phyloP scores from a whole-genome alignment of 1,140 invertebrate genomes.

The Aricia agestis region DNA sequence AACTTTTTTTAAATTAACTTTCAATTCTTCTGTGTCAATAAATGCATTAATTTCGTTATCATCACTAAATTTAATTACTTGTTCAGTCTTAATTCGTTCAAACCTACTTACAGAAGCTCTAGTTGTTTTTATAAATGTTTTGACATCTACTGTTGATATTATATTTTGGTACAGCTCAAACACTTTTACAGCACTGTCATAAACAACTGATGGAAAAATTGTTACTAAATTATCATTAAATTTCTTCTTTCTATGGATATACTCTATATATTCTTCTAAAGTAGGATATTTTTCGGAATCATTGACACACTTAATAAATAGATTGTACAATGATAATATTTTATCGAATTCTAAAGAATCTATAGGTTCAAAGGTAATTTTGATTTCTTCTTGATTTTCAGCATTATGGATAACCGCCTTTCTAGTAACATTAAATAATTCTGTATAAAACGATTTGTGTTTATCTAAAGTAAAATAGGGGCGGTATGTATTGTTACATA shows the following conservation, averaged over 20 bases:
- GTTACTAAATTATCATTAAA: constrained; percentile 26
- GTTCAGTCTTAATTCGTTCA: constrained; percentile 31
- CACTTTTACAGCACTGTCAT: constrained; percentile 13
- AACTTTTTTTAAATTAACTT: constrained; percentile 24
- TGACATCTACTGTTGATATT: constrained; percentile 24
- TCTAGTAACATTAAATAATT: constrained; percentile 27
- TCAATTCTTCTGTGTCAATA: constrained; percentile 24
- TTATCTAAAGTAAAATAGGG: constrained; percentile 31
- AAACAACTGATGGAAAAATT: constrained; percentile 30
- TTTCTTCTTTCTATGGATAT: constrained; percentile 33
- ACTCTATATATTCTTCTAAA: constrained; percentile 31
- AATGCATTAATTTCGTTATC: constrained; percentile 27
- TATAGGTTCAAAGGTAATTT: constrained; percentile 25
- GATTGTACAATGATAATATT: constrained; percentile 33
- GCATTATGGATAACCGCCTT: constrained; percentile 31
- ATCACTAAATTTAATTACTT: constrained; percentile 22
- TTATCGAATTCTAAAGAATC: constrained; percentile 31
- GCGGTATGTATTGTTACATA: constrained; percentile 35
- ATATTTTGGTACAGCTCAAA: constrained; percentile 29
- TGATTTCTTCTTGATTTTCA: constrained; percentile 32
- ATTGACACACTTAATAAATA: constrained; percentile 32
- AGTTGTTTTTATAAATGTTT: constrained; percentile 26
- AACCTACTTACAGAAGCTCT: constrained; percentile 25
- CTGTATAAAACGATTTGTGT: constrained; percentile 34
- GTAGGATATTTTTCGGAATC: constrained; percentile 33